Conservation (phyloP, 2,888 invertebrate genomes). For the Parnassius smintheus region DNA sequence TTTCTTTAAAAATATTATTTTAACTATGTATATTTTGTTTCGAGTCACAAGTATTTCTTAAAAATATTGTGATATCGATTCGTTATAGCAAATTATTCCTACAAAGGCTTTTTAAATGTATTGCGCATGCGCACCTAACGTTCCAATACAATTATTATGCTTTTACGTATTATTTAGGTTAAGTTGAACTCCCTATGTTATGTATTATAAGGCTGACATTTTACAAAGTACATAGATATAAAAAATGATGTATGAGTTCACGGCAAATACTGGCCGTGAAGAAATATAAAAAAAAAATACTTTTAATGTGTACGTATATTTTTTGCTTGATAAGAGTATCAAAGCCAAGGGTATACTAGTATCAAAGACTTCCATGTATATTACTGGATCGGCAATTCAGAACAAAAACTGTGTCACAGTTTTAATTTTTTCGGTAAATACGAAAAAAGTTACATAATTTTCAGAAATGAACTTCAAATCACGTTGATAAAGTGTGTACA, state of each 20-base stretch:
- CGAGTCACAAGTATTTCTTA: background rate
- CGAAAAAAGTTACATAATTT: too few relatives aligned
- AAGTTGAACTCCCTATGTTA: slow-evolving; percentile 34
- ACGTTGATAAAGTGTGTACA: too few relatives aligned
- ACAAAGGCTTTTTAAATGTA: slow-evolving; percentile 23
- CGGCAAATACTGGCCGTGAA: too few relatives aligned
- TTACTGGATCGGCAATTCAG: too few relatives aligned
- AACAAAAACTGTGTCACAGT: too few relatives aligned
- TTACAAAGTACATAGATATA: slow-evolving; percentile 34
- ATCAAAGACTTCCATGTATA: too few relatives aligned
- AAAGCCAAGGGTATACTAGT: too few relatives aligned
- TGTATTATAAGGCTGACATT: slow-evolving; percentile 67
- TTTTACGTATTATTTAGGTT: slow-evolving; percentile 36
- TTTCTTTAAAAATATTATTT: background rate
- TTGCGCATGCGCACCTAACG: slow-evolving; percentile 20
- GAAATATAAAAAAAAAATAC: too few relatives aligned
- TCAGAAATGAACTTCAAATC: too few relatives aligned
- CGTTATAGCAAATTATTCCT: background rate
- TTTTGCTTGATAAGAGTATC: too few relatives aligned
- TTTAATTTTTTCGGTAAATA: too few relatives aligned
- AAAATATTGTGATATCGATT: background rate
- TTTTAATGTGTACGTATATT: too few relatives aligned
- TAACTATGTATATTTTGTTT: slow-evolving; percentile 3
- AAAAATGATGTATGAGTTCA: slow-evolving; percentile 17
- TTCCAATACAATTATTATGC: slow-evolving; percentile 18